A percentile compares a stretch with the other conserved stretches of the same genome.
These are phyloP conservation scores for Heliothis subflexa DNA, from an alignment of 1,140 invertebrate species.

Conservation along the genomic window DNA sequence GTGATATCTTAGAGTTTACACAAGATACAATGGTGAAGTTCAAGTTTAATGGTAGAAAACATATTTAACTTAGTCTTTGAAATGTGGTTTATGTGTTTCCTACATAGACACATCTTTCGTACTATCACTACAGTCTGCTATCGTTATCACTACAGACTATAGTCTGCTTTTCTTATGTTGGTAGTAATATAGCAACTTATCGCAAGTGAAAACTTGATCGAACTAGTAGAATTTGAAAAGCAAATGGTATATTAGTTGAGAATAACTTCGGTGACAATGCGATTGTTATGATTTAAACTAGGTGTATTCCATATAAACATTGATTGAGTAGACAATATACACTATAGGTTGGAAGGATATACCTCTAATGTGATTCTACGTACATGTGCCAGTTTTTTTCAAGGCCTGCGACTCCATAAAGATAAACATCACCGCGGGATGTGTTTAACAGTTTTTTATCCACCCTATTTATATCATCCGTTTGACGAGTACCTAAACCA, in stretches of 20 bases:
- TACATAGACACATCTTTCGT: too few species aligned
- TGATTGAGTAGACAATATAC: background rate
- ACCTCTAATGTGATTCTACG: slow-evolving; percentile 20
- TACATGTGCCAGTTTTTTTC: slow-evolving; percentile 28
- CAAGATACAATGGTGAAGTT: too few species aligned
- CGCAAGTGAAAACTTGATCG: too few species aligned
- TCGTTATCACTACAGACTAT: too few species aligned
- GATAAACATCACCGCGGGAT: slow-evolving; percentile 36
- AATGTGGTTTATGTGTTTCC: too few species aligned
- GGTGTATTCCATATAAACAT: background rate
- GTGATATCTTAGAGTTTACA: too few species aligned
- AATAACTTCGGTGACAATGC: background rate
- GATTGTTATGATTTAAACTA: background rate
- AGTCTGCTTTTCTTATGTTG: too few species aligned
- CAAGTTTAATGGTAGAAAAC: too few species aligned
- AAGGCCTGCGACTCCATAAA: slow-evolving; percentile 37
- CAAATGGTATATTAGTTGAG: background rate
- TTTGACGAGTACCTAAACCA: slow-evolving; percentile 4
- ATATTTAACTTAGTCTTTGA: too few species aligned
- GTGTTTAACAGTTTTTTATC: slow-evolving; percentile 38
- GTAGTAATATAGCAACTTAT: too few species aligned
- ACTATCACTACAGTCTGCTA: too few species aligned
- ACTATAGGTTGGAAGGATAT: background rate
- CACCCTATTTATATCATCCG: slow-evolving; percentile 32
- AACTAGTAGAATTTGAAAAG: background rate